Evolutionary conservation across 2,888 invertebrate genomes (phyloP).

Genomic region (Drosophila maculinotata): DNA sequence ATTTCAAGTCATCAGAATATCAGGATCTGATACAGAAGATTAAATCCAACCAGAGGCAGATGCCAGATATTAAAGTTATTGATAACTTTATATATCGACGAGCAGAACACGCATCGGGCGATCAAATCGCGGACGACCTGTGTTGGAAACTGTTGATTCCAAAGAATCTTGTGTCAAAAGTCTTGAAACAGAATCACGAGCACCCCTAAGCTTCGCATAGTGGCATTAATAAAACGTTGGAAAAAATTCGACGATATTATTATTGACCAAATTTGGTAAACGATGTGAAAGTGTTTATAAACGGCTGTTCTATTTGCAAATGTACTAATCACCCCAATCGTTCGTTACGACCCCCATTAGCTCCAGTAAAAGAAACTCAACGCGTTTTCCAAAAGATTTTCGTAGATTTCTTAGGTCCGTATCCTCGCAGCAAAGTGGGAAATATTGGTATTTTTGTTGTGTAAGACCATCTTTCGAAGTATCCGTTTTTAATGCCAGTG

Average conservation of each 20-base stretch:
- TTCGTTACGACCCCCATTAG: not conserved
- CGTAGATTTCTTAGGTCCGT: not conserved
- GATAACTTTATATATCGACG: not conserved
- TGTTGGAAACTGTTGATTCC: no score
- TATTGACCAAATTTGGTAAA: not conserved
- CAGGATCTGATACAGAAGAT: not conserved
- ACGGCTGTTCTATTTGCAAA: conserved; percentile 1
- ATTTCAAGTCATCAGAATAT: not conserved
- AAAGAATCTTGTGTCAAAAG: not conserved
- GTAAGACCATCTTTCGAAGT: no score
- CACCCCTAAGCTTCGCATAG: no score
- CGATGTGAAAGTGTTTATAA: conserved; percentile 3
- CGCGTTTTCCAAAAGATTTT: not conserved
- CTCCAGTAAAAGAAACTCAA: not conserved
- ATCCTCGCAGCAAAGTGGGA: not conserved
- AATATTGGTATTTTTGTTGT: no score
- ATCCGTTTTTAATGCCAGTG: no score
- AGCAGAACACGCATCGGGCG: not conserved
- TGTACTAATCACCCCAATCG: conserved; percentile 9
- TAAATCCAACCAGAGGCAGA: not conserved
- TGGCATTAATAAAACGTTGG: no score
- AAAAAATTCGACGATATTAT: not conserved
- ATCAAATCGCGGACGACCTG: no score
- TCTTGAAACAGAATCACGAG: not conserved
- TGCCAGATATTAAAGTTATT: not conserved